phyloP scores from a whole-genome alignment of 2,888 invertebrate genomes.

The Lottia gigantea region DNA sequence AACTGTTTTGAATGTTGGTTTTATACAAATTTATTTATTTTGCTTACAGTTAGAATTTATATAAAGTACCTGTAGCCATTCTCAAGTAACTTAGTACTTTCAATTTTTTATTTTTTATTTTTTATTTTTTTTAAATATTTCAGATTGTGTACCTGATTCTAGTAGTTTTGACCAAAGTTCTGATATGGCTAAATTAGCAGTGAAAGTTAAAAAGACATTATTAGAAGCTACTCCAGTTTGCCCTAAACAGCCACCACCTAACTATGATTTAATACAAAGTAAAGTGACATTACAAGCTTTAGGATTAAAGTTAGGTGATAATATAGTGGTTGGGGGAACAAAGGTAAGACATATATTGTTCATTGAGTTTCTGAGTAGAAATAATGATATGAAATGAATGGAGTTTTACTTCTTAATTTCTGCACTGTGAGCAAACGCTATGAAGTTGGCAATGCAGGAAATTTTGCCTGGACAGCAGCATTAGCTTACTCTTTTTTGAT shows the following conservation, averaged over 20 bases:
- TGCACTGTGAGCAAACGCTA: too few relatives aligned
- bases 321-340: slow-evolving; percentile 66
- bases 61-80: too few relatives aligned
- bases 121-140: slow-evolving; percentile 16
- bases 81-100: too few relatives aligned
- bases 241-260: slow-evolving; percentile 52
- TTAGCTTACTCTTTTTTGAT: too few relatives aligned
- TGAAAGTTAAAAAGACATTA: slow-evolving; percentile 65
- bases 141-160: slow-evolving; percentile 69
- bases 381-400: too few relatives aligned
- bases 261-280: slow-evolving; percentile 60
- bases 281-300: slow-evolving; percentile 67
- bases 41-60: too few relatives aligned
- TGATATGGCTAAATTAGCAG: slow-evolving; percentile 64
- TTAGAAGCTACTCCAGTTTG: slow-evolving; percentile 54
- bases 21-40: too few relatives aligned
- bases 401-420: too few relatives aligned
- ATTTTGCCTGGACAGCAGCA: too few relatives aligned
- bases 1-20: too few relatives aligned
- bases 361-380: too few relatives aligned
- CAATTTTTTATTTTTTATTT: neutral
- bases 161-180: slow-evolving; percentile 64
- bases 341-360: slow-evolving; percentile 53
- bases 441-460: too few relatives aligned
- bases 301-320: slow-evolving; percentile 68